A percentile compares a stretch with the other conserved stretches of the same genome.
phyloP scores from a whole-genome alignment of 1,140 invertebrate species.

The Ctenoplectra terminalis region DNA sequence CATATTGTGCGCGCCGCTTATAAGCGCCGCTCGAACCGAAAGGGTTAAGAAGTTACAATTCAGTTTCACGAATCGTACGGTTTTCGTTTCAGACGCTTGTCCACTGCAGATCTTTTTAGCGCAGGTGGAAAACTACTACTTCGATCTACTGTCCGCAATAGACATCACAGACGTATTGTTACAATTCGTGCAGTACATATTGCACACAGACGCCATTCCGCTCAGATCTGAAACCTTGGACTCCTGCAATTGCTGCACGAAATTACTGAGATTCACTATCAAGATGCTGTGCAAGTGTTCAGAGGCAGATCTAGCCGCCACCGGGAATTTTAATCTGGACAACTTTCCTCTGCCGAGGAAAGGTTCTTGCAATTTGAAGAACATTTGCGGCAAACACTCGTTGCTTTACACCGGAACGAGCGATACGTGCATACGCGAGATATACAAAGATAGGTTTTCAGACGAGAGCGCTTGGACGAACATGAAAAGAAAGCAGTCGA shows the following conservation, averaged over 20 bases:
- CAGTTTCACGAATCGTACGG: constrained; percentile 10
- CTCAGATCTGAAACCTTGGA: constrained; percentile 58
- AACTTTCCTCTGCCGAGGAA: constrained; percentile 5
- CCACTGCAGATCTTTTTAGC: constrained; percentile 74
- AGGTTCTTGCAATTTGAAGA: constrained; percentile 26
- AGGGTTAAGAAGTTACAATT: background rate
- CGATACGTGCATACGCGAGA: constrained; percentile 30
- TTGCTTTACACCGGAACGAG: background rate
- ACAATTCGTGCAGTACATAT: constrained; percentile 66
- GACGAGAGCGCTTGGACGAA: constrained; percentile 67
- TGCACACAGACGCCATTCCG: constrained; percentile 68
- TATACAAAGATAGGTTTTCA: constrained; percentile 31
- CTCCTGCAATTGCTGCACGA: constrained; percentile 74
- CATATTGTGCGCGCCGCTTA: no score
- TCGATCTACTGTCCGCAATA: constrained; percentile 73
- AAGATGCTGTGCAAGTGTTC: constrained; percentile 74
- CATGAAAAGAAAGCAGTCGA: constrained; percentile 68
- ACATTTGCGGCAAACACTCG: constrained; percentile 49
- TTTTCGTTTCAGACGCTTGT: constrained; percentile 74
- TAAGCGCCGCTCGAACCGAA: no score
- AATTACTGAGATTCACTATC: constrained; percentile 71
- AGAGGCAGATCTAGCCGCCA: constrained; percentile 57
- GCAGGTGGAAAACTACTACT: constrained; percentile 74
- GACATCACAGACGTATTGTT: constrained; percentile 72
- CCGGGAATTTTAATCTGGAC: background rate